Base-by-base conservation (phyloP, 2,113 vertebrate genomes). In the Microtus montanus region DNA sequence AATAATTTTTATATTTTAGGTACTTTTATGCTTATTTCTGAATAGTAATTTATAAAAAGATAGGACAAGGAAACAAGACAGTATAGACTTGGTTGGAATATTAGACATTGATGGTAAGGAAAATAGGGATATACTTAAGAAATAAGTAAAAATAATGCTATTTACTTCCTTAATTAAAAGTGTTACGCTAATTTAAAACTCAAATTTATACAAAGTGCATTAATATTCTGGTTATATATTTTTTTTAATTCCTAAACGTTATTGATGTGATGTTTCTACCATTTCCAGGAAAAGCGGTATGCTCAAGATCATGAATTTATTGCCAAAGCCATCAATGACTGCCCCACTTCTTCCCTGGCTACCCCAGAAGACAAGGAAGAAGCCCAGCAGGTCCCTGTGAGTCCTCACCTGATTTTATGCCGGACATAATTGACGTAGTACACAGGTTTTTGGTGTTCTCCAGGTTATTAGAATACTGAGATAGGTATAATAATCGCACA, bases 281-380 rank as follows among this genome's bases (percentile, higher is more conserved):
- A 68, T 93, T 84, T 94, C 74, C 86, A 99, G 98, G 97, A 98
- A 14, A 97, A 98, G 91, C 97, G 78, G 11, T 99, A 98, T 0
- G 97, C 96, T 91, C 98, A 98, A 75, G 98, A 98, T 38, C 92
- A 97, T 0, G 97, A 96, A 2, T 98, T 98, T 92, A 97, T 98
- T 85, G 89, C 96, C 80, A 98, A 96, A 88, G 96, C 98, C 82
- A 96, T 98, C 92, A 98, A 98, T 75, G 97, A 58, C 52, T 88
- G 86, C 26, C 86, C 49, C 5, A 88, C 86, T 74, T 88, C 86
- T 26, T 88, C 86, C 9, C 70, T 99, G 89, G 95, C 98, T 82
- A 98, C 98, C 24, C 98, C 98, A 6, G 98, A 98, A 94, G 98
- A 98, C 61, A 99, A 99, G 85, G 98, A 98, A 61, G 98, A 98